Evolutionary conservation across 2,797 vertebrate species (phyloP), one percentile per base, ranked within the genome.

Genomic region (Amazona finschi): DNA sequence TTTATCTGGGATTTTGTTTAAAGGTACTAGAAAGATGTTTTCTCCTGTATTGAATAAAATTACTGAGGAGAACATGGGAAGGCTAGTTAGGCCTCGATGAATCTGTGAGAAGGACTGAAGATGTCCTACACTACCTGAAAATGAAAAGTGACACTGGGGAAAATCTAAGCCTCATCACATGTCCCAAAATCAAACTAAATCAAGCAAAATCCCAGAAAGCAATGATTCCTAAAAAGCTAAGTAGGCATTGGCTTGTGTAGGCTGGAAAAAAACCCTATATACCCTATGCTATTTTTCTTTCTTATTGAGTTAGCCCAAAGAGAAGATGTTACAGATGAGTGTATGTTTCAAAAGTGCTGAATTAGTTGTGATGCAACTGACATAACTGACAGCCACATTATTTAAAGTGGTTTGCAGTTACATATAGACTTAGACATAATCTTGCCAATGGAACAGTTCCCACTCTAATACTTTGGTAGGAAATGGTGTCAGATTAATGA

Each of bases 401-500:
- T 90, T 87, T 80, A 84, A 84, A 87, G 60, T 84, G 62, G 74
- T 87, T 75, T 49, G 33, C 39, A 72, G 78, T 67, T 84, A 76
- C 67, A 44, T 58, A 80, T 27, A 87, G 64, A 67, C 69, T 76
- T 71, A 50, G 65, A 67, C 24, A 53, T 62, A 53, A 84, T 67
- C 65, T 84, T 76, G 60, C 74, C 64, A 80, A 64, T 39, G 44
- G 87, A 92, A 92, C 69, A 39, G 43, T 41, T 86, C 50, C 55
- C 70, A 78, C 36, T 22, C 46, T 75, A 72, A 81, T 58, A 47
- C 36, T 90, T 86, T 11, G 18, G 30, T 74, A 80, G 41, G 33
- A 85, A 93, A 85, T 49, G 9, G 18, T 86, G 85, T 50, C 74
- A 93, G 85, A 82, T 82, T 82, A 75, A 86, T 93, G 88, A 80